These are phyloP conservation scores for Pristionchus pacificus DNA, from an alignment of 1,140 invertebrate species.

Conservation along the genomic window DNA sequence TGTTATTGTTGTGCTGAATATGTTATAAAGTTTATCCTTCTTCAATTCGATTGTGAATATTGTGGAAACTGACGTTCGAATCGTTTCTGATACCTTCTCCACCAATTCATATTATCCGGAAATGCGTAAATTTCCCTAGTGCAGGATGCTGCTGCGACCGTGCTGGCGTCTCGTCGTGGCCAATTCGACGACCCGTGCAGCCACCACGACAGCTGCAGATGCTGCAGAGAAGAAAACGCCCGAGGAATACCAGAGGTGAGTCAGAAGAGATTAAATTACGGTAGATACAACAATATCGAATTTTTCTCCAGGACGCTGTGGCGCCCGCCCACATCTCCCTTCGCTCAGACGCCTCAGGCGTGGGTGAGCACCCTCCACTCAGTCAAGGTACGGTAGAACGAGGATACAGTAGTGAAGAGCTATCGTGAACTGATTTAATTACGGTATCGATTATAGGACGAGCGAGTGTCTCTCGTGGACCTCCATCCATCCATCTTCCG, in stretches of 20 bases:
- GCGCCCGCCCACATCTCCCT: not conserved
- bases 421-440: conserved; percentile 65
- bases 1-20: no score
- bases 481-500: conserved; percentile 70
- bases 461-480: conserved; percentile 77
- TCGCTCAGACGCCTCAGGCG: not conserved
- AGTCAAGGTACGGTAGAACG: not conserved
- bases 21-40: no score
- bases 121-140: not conserved
- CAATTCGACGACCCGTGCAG: no score
- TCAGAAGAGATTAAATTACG: not conserved
- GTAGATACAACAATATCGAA: not conserved
- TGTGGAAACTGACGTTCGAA: no score
- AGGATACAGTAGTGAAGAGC: not conserved
- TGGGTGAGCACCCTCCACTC: not conserved
- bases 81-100: no score
- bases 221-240: not conserved
- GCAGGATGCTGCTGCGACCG: not conserved
- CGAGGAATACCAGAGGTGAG: not conserved
- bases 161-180: no score
- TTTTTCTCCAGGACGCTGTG: not conserved
- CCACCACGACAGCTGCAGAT: no score
- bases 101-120: no score
- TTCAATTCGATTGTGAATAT: no score
- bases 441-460: conserved; percentile 72